Base-by-base conservation (phyloP, 2,888 invertebrate species). In the Branchipolynoe longqiensis region DNA sequence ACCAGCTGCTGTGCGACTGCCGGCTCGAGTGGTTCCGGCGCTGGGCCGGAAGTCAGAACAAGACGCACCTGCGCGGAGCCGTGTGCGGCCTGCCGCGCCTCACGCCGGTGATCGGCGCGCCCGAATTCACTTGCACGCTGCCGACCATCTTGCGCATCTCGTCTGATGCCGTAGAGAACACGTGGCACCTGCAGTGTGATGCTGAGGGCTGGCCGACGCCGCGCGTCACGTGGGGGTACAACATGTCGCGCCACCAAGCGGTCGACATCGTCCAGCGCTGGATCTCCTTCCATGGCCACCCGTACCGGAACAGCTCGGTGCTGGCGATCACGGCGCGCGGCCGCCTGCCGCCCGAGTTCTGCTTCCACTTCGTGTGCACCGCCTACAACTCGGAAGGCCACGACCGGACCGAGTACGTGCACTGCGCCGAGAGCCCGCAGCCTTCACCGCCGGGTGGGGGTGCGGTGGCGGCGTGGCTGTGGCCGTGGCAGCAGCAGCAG, bases 221-320 rank as follows among this genome's bases (percentile, higher is more conserved):
- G 8, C 22, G 58, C 22, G 58, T 82, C 6, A 82, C 82, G 8
- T 82, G 82, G 82, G 36, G n/a, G 1, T 58, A 58, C 56, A 82
- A 82, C 22, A 58, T 82, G 0, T 56, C 56, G 14, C 56, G 58
- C n/a, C 58, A 58, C 25, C 36, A 33, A 2, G 28, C 58, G 22
- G 54, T 82, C 1, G 12, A 22, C 6, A 36, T 58, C 0, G 56
- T 58, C 2, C 36, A 54, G 38, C 18, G 58, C 3, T 36, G 38
- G 38, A 82, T 82, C 25, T n/a, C 82, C 82, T 78, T 78, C 25
- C 78, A 78, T 33, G 78, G 78, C 8, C 58, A 31, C n/a, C 56
- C 82, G 6, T 58, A 28, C 36, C 8, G 58, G 1, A 82, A 82
- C 33, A 82, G 56, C 22, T 58, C 33, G 58, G 14, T 82, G 38